Evolutionary conservation across 2,113 vertebrate species (phyloP).

Genomic region (Psilopsiagon aurifrons): DNA sequence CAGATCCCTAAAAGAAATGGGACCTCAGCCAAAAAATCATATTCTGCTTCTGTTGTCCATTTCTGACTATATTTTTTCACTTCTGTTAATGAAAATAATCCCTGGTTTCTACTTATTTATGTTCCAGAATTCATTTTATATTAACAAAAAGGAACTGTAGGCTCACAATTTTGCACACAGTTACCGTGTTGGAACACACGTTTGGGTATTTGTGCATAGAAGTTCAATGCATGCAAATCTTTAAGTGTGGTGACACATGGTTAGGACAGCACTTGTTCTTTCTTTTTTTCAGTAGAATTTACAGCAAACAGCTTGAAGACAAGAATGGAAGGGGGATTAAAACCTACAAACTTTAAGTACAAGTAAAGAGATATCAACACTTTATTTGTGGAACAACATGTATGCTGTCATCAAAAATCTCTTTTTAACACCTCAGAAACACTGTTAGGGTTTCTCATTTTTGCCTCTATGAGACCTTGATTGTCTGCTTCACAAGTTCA

Average conservation of each 20-base stretch:
- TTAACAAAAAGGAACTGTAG: background rate
- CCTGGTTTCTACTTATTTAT: background rate
- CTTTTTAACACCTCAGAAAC: conserved; percentile 55
- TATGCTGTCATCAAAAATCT: conserved; percentile 22
- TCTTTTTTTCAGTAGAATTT: background rate
- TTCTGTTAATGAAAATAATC: background rate
- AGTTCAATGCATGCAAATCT: background rate
- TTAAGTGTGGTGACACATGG: background rate
- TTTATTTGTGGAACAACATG: conserved; percentile 30
- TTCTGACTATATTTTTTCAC: background rate
- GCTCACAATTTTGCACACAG: background rate
- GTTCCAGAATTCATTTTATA: background rate
- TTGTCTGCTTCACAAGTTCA: conserved; percentile 45
- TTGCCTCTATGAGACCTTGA: conserved; percentile 1
- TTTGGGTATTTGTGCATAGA: background rate
- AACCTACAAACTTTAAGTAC: background rate
- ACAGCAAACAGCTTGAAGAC: background rate
- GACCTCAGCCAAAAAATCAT: background rate
- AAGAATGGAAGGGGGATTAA: background rate
- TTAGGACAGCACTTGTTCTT: background rate
- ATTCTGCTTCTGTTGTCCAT: background rate
- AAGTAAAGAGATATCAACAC: conserved; percentile 17
- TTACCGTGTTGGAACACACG: background rate
- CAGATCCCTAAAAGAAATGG: background rate
- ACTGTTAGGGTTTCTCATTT: conserved; percentile 48